phyloP scores from a whole-genome alignment of 2,113 vertebrate genomes.

The Misgurnus mizolepis region DNA sequence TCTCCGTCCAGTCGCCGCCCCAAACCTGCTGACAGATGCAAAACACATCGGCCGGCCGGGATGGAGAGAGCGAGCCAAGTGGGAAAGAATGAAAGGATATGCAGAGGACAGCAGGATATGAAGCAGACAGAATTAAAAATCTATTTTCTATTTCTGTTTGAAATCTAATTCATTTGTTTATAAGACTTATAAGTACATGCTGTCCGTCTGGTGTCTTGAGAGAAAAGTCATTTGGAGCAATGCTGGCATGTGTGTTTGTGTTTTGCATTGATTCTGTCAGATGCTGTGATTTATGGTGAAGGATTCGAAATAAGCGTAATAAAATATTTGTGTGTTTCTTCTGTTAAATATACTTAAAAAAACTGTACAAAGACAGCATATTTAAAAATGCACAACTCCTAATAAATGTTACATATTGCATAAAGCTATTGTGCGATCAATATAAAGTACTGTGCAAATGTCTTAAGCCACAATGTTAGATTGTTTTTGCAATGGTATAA shows the following conservation, averaged over 20 bases:
- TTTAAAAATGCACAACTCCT: no score
- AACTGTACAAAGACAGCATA: no score
- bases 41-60: constrained; percentile 70
- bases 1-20: constrained; percentile 97
- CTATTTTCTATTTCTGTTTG: constrained; percentile 69
- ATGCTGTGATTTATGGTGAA: constrained; percentile 10
- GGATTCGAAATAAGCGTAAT: background rate
- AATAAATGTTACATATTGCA: no score
- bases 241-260: background rate
- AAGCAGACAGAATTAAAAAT: constrained; percentile 72
- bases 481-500: no score
- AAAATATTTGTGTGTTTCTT: background rate
- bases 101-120: constrained; percentile 45
- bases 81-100: constrained; percentile 48
- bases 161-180: constrained; percentile 40
- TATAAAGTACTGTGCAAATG: no score
- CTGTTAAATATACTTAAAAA: background rate
- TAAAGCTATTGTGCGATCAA: no score
- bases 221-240: constrained; percentile 18
- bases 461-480: no score
- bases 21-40: constrained; percentile 98
- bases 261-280: constrained; percentile 4
- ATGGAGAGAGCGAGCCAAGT: background rate
- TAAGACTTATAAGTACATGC: background rate
- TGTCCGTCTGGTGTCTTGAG: background rate